Conservation (phyloP, 2,888 invertebrate genomes). For the Tortrix viridana region DNA sequence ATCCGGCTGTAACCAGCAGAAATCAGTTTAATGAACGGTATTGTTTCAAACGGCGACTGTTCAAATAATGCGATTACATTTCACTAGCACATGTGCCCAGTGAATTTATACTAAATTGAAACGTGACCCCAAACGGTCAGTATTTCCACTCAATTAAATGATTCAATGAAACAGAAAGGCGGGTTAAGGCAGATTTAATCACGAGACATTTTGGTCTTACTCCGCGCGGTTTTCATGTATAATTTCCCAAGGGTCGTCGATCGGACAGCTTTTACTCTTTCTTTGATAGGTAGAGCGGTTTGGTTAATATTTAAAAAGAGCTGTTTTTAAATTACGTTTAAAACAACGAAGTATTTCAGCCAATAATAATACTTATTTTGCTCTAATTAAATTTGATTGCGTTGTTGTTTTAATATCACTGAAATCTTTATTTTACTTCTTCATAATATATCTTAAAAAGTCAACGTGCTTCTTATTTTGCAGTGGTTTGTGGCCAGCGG, state of each 20-base stretch:
- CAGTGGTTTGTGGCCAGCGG: too few species aligned
- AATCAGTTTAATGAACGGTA: slow-evolving; percentile 16
- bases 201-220: slow-evolving; percentile 58
- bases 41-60: slow-evolving; percentile 20
- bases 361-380: too few species aligned
- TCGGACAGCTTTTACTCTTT: slow-evolving; percentile 6
- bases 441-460: too few species aligned
- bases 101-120: slow-evolving; percentile 58
- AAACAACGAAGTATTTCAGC: too few species aligned
- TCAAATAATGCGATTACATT: slow-evolving; percentile 40
- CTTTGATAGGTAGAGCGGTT: background rate
- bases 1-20: background rate
- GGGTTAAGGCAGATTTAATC: slow-evolving; percentile 70
- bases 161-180: slow-evolving; percentile 70
- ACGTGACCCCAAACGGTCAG: slow-evolving; percentile 56
- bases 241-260: slow-evolving; percentile 60
- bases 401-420: too few species aligned
- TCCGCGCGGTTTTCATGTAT: slow-evolving; percentile 68
- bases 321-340: too few species aligned
- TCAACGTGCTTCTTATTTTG: too few species aligned
- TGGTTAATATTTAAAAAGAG: background rate
- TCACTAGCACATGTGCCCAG: slow-evolving; percentile 51
- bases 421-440: too few species aligned
- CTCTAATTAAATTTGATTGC: too few species aligned
- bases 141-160: slow-evolving; percentile 73